These are phyloP conservation scores for Callithrix jacchus DNA, from an alignment of 2,113 vertebrate species.

Conservation along the genomic window DNA sequence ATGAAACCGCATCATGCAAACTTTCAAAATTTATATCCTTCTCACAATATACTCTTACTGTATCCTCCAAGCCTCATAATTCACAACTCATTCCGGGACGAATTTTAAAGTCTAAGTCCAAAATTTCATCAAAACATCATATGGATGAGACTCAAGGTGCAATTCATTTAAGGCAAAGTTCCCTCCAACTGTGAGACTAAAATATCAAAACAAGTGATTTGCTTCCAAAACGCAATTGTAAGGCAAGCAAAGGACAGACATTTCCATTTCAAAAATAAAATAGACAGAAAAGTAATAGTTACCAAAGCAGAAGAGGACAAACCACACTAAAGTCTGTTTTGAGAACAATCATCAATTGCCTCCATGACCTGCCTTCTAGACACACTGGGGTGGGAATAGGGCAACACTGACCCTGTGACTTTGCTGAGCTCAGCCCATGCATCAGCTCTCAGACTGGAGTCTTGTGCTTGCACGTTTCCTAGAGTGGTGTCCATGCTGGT, in stretches of 20 bases:
- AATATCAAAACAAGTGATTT: not conserved
- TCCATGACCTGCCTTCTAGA: not conserved
- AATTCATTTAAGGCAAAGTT: not conserved
- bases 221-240: not conserved
- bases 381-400: not conserved
- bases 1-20: not conserved
- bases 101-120: not conserved
- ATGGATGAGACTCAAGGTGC: not conserved
- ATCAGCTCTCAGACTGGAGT: not conserved
- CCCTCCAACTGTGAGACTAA: not conserved
- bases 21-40: not conserved
- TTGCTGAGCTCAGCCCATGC: not conserved
- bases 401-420: accelerated
- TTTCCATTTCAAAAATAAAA: not conserved
- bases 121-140: not conserved
- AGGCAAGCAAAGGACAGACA: not conserved
- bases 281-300: not conserved
- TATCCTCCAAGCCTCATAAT: no score
- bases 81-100: not conserved
- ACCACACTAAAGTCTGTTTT: not conserved
- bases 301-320: not conserved
- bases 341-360: not conserved
- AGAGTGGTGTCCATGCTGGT: not conserved
- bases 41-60: not conserved
- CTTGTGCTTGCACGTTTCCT: not conserved